These are phyloP conservation scores for Gallinago undulata DNA, from an alignment of 2,113 vertebrate genomes.

Conservation along the genomic window DNA sequence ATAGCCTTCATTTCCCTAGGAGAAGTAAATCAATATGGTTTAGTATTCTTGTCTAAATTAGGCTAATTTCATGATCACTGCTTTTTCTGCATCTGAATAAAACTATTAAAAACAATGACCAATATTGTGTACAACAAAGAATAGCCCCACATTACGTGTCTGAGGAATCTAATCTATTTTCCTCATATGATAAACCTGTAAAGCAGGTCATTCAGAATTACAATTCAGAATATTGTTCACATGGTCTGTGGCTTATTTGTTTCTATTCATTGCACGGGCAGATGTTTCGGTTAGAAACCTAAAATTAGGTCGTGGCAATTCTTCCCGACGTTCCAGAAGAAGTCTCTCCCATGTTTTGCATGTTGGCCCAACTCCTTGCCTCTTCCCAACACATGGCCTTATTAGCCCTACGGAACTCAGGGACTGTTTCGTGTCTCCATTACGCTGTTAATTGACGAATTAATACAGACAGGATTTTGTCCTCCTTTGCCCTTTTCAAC, in stretches of 20 bases:
- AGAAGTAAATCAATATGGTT: not conserved
- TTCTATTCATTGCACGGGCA: not conserved
- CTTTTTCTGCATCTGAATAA: not conserved
- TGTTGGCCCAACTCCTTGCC: not conserved
- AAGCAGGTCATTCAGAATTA: not conserved
- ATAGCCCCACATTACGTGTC: not conserved
- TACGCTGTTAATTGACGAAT: not conserved
- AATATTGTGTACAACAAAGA: not conserved
- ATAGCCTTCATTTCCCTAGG: not conserved
- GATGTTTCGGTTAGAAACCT: not conserved
- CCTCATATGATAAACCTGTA: not conserved
- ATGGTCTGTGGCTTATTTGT: not conserved
- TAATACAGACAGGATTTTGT: not conserved
- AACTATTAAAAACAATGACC: not conserved
- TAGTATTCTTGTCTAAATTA: not conserved
- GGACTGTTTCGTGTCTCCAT: not conserved
- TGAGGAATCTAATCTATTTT: not conserved
- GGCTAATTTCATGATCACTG: not conserved
- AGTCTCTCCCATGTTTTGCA: not conserved
- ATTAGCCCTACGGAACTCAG: not conserved
- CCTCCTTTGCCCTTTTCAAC: not conserved
- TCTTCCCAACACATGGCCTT: not conserved
- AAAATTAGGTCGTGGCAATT: not conserved
- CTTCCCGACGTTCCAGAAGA: not conserved
- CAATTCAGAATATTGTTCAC: not conserved